Base-by-base conservation (phyloP, 2,797 vertebrate genomes). In the Phoeniculus purpureus region DNA sequence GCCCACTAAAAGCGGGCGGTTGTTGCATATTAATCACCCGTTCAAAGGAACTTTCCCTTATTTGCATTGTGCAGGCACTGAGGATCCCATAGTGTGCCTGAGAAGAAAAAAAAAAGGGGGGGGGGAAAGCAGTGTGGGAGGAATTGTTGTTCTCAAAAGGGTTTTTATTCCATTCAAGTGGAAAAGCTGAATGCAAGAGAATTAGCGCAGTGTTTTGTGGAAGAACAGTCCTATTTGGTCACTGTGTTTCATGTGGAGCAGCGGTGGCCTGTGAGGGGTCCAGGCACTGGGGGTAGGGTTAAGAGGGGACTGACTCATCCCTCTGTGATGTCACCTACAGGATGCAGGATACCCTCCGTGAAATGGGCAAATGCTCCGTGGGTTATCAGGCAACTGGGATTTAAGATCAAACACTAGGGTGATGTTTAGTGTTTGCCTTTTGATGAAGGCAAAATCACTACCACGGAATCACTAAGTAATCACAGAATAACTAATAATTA, bases 1-100 rank as follows among this genome's bases (percentile, higher is more conserved):
- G 95, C 94, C 92, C 85, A 79, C 80, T 92, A 80, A 95, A 96
- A 97, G 97, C 94, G 82, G 96, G 54, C 98, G 92, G 98, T 96
- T 98, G 97, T 94, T 98, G 99, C 98, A 99, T 99, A 97, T 98
- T 99, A 98, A 99, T 99, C 98, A 98, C 95, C 32, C 93, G 95
- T 94, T 99, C 98, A 99, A 99, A 98, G 95, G 98, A 94, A 95
- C 96, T 97, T 96, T 84, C 97, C 97, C 98, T 98, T 97, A 98
- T 98, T 98, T 98, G 98, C 98, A 98, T 99, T 98, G 98, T 98
- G 98, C 93, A 67, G 97, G 97, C 97, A 96, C 96, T 87, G 97
- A 97, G 98, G 97, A 97, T 97, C 97, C 97, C 97, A 96, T 97
- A 96, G 98, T 97, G 97, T 70, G 97, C 92, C 97, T 95, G 97